Percentiles rank a stretch among this genome's conserved stretches.
These are phyloP conservation scores for Muscidifurax raptorellus DNA, from an alignment of 1,140 invertebrate genomes.

Conservation along the genomic window DNA sequence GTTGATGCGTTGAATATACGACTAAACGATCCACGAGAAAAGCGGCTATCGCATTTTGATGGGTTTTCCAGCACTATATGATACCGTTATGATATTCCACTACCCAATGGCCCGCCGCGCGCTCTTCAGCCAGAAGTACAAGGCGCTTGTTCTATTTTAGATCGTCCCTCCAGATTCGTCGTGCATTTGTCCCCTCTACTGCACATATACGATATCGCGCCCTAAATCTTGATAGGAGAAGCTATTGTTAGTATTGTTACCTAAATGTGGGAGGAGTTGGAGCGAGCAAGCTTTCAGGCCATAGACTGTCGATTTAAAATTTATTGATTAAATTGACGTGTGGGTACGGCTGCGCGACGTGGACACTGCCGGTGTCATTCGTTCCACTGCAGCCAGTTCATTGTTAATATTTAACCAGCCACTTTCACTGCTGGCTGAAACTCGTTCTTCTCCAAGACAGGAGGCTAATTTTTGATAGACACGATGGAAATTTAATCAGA, in stretches of 20 bases:
- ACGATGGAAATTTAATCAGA: too few species aligned
- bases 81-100: background rate
- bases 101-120: slow-evolving; percentile 3
- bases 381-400: too few species aligned
- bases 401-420: too few species aligned
- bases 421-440: too few species aligned
- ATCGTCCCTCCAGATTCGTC: background rate
- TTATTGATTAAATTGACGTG: slow-evolving; percentile 3
- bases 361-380: too few species aligned
- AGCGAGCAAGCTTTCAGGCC: background rate
- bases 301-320: background rate
- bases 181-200: background rate
- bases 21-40: background rate
- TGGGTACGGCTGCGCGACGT: too few species aligned
- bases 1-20: background rate
- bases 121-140: slow-evolving; percentile 22
- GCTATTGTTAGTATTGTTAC: background rate
- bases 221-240: background rate
- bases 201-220: background rate
- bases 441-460: too few species aligned
- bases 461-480: too few species aligned
- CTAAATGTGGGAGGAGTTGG: background rate
- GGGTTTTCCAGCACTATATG: background rate
- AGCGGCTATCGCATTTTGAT: background rate
- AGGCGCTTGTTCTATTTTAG: background rate